Evolutionary conservation across 2,113 vertebrate genomes (phyloP).

Genomic region (Cyanoramphus novaezelandiae): DNA sequence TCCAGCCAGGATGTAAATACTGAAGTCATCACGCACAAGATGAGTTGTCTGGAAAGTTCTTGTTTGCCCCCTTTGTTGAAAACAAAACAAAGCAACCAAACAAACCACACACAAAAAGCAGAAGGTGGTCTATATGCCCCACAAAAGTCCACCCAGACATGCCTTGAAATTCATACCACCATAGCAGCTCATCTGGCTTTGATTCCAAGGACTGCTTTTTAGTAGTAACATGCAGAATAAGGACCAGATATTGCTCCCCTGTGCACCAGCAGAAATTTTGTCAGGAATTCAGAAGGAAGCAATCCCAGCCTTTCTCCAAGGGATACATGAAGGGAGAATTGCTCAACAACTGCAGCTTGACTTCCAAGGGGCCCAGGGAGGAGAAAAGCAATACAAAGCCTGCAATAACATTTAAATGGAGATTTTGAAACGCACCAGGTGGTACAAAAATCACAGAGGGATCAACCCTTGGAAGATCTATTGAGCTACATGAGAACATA

Average conservation of each 20-base stretch:
- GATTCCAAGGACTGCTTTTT: background rate
- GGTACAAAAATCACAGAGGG: background rate
- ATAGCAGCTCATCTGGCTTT: background rate
- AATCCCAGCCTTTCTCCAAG: background rate
- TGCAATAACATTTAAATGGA: background rate
- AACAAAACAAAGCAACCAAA: background rate
- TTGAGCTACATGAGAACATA: background rate
- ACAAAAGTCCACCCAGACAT: background rate
- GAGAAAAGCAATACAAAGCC: background rate
- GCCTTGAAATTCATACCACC: background rate
- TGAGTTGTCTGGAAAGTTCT: background rate
- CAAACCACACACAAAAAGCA: background rate
- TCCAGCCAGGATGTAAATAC: background rate
- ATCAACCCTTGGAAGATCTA: background rate
- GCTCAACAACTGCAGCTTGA: background rate
- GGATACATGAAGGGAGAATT: background rate
- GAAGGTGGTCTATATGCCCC: background rate
- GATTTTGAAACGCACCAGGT: background rate
- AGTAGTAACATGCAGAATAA: background rate
- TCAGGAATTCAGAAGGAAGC: background rate
- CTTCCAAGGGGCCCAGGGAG: background rate
- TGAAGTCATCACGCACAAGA: constrained; percentile 23
- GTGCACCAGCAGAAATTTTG: background rate
- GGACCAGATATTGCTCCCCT: background rate
- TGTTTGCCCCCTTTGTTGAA: background rate